phyloP scores from a whole-genome alignment of 2,888 invertebrate genomes.

The Labia minor region DNA sequence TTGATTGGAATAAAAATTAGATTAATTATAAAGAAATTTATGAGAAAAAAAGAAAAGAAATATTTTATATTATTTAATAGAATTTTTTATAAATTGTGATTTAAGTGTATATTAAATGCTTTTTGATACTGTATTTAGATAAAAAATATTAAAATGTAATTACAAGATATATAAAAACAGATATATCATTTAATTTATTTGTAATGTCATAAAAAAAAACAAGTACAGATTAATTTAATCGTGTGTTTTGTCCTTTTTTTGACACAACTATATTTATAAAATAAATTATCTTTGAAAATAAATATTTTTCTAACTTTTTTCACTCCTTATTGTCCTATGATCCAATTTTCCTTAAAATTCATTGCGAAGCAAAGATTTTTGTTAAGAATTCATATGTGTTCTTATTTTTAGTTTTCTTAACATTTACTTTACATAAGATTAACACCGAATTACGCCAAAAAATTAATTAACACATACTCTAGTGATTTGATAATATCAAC shows the following conservation, averaged over 20 bases:
- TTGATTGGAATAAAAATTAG: background rate
- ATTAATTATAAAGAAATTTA: too few species aligned
- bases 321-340: too few species aligned
- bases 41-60: background rate
- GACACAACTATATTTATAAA: constrained; percentile 8
- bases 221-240: background rate
- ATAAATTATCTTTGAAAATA: constrained; percentile 4
- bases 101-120: constrained; percentile 4
- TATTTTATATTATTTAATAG: constrained; percentile 13
- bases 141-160: background rate
- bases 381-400: too few species aligned
- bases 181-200: background rate
- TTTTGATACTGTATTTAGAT: constrained; percentile 5
- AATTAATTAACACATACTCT: too few species aligned
- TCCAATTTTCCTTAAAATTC: too few species aligned
- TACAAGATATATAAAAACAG: too few species aligned
- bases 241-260: constrained; percentile 7
- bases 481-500: too few species aligned
- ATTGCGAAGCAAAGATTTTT: too few species aligned
- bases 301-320: background rate
- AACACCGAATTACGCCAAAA: too few species aligned
- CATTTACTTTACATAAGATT: too few species aligned
- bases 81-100: constrained; percentile 4
- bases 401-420: too few species aligned
- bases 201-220: background rate